Evolutionary conservation across 2,113 vertebrate genomes (phyloP), one percentile per base, ranked within the genome.

Genomic region (Passer domesticus): DNA sequence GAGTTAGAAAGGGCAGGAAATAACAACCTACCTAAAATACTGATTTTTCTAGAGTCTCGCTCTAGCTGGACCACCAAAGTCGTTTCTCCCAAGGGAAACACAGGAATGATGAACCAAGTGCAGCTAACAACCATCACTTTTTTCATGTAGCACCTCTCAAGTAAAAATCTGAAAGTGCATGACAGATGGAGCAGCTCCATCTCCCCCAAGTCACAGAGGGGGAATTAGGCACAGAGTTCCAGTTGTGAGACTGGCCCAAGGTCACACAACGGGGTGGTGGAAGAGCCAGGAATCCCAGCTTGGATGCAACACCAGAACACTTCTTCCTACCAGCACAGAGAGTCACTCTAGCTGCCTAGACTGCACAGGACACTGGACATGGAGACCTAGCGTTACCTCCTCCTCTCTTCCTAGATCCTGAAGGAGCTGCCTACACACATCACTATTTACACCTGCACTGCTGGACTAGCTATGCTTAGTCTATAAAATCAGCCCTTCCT

Each of bases 401-500:
- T 67, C 43, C 55, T 47, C 37, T 78, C 46, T 66, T 56, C 53
- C 72, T 33, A 70, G 83, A 23, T 56, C 59, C 59, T 39, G 68
- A 70, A 94, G 89, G 94, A 91, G n/a, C 11, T 55, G 52, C 10
- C 74, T 67, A 80, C 93, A 76, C 81, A 83, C 68, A 69, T 84
- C 70, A 37, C 68, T 72, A 85, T 62, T 82, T 56, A 88, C 85
- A 94, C 72, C 90, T 35, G 37, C 87, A 49, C 87, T 78, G 77
- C 33, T 82, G 91, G 41, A 87, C 79, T 80, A 64, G 81, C 28
- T 64, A 33, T 18, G 74, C 27, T 77, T 44, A 76, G 50, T 62
- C 12, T 13, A 66, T 59, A 80, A 60, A 89, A 92, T 81, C 41
- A 98, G 95, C 95, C 95, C 95, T 98, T 97, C 96, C 69, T 41